phyloP scores from a whole-genome alignment of 2,797 vertebrate genomes.

The Buceros bicornis region DNA sequence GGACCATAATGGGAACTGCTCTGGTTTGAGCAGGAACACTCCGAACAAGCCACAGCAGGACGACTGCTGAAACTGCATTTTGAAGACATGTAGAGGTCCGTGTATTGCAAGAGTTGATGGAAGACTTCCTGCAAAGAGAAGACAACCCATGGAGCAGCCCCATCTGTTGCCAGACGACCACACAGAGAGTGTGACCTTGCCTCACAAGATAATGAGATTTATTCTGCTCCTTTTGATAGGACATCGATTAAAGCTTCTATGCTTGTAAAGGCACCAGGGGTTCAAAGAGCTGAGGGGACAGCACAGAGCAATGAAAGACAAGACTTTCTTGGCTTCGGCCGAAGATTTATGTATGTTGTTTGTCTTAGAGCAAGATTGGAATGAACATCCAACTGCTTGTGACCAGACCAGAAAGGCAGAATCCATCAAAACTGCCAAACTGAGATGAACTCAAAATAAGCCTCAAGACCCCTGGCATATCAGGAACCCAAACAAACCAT shows the following conservation, averaged over 20 bases:
- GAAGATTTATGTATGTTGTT: constrained; percentile 44
- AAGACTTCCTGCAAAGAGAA: constrained; percentile 57
- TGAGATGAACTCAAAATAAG: constrained; percentile 54
- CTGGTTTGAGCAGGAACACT: not conserved
- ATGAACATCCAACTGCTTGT: not conserved
- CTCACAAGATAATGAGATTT: constrained; percentile 42
- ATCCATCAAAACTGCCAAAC: not conserved
- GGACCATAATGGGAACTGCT: not conserved
- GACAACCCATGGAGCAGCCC: constrained; percentile 2
- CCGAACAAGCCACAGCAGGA: not conserved
- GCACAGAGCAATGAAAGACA: not conserved
- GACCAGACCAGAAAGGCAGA: constrained; percentile 25
- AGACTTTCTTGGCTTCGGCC: not conserved
- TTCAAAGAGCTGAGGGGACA: constrained; percentile 22
- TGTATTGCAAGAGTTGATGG: constrained; percentile 27
- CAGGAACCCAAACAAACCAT: constrained; percentile 43
- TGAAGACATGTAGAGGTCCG: not conserved
- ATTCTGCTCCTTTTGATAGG: constrained; percentile 24
- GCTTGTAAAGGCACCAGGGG: not conserved
- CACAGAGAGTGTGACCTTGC: not conserved
- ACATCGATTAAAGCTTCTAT: not conserved
- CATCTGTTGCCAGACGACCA: not conserved
- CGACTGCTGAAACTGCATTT: constrained; percentile 25
- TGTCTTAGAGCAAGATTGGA: constrained; percentile 14
- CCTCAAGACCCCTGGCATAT: constrained; percentile 32